phyloP scores from a whole-genome alignment of 2,888 invertebrate species.

The Drosophila nigricruria region DNA sequence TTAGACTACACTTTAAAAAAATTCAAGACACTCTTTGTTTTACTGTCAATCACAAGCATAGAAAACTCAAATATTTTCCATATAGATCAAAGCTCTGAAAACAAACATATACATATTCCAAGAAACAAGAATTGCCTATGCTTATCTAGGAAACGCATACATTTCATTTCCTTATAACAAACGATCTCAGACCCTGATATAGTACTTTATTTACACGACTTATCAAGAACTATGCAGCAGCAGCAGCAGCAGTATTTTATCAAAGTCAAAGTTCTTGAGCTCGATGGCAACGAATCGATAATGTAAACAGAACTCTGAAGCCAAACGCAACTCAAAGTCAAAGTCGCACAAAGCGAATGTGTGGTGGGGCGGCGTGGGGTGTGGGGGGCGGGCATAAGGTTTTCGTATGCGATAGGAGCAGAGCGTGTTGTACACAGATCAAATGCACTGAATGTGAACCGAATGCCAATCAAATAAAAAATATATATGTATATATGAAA shows the following conservation, averaged over 20 bases:
- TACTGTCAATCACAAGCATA: neutral
- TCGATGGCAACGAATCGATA: conserved; percentile 49
- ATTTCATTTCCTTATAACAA: conserved; percentile 40
- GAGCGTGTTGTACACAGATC: conserved; percentile 47
- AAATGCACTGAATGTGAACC: conserved; percentile 48
- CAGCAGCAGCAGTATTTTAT: conserved; percentile 34
- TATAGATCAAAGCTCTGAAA: conserved; percentile 35
- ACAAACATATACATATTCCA: conserved; percentile 27
- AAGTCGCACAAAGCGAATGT: conserved; percentile 31
- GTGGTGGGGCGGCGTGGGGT: neutral
- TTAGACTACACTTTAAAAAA: conserved; percentile 3
- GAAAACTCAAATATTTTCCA: conserved; percentile 18
- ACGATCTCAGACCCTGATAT: conserved; percentile 30
- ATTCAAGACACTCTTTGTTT: neutral
- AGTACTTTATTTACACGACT: conserved; percentile 36
- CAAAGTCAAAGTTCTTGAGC: conserved; percentile 60
- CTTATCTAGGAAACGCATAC: conserved; percentile 37
- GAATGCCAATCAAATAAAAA: conserved; percentile 52
- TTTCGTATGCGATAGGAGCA: neutral
- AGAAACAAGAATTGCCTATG: conserved; percentile 22
- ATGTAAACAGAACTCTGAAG: conserved; percentile 46
- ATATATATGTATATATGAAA: neutral
- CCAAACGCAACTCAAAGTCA: conserved; percentile 55
- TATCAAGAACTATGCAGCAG: conserved; percentile 43
- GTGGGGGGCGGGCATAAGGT: neutral